Evolutionary conservation across 2,113 vertebrate species (phyloP), one percentile per base, ranked within the genome.

Genomic region (Pardalotus punctatus): DNA sequence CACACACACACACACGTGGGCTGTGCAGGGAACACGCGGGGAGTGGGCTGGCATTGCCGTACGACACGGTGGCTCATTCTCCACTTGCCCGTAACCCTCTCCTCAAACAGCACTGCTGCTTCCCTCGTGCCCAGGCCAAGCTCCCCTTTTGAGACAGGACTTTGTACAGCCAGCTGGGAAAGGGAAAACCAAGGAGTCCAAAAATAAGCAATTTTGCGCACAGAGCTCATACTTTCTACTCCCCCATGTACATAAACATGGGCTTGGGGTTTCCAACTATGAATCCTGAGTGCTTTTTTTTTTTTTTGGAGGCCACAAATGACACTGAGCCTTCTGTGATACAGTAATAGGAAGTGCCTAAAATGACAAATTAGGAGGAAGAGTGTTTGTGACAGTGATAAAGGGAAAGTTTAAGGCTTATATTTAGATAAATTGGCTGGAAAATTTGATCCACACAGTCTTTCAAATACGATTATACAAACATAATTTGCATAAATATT

Each of bases 401-500:
- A 96, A 97, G 73, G 66, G 92, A 96, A 91, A 94, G 87, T 97
- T 95, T 96, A 97, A 96, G 96, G 94, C 95, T 96, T 71, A 58
- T 76, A 92, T 97, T 96, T 97, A 97, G 91, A 97, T 94, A 98
- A 96, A 97, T 92, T 96, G 93, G 80, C 92, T 95, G 95, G 94
- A 95, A 98, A 97, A 97, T 96, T 88, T 95, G 94, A 97, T 96
- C 93, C 95, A 95, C 65, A 66, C 67, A 84, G 89, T 96, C 95
- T 96, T 96, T 96, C 96, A 96, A 95, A 92, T 82, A 45, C 1
- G 81, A 97, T 97, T 97, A 97, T 91, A 96, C 91, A 97, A 97
- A 97, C 92, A 96, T 89, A 66, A 97, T 98, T 97, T 97, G 94
- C 94, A 94, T 97, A 97, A 96, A 97, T 96, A 94, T 97, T 96